Evolutionary conservation across 1,140 invertebrate genomes (phyloP).

Genomic region (Tetragnatha versicolor): DNA sequence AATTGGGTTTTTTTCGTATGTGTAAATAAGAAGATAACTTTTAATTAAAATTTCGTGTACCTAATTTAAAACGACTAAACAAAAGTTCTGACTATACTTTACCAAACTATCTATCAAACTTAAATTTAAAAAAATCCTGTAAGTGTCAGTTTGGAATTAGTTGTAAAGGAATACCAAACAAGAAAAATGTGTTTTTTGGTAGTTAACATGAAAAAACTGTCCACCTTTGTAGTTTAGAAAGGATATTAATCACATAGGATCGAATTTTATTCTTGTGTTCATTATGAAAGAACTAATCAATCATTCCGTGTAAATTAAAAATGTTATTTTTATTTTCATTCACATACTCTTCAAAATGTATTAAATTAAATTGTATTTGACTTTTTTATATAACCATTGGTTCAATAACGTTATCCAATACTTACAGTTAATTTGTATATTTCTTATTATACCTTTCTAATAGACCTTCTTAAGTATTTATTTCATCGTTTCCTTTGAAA

Average conservation of each 20-base stretch:
- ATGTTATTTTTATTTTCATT: neutral
- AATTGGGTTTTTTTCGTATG: neutral
- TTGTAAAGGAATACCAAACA: neutral
- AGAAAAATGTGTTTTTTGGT: neutral
- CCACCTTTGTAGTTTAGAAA: too few relatives aligned
- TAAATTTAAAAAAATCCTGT: too few relatives aligned
- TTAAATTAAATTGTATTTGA: too few relatives aligned
- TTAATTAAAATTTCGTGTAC: neutral
- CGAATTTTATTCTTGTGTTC: neutral
- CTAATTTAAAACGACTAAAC: neutral
- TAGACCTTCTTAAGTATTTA: too few relatives aligned
- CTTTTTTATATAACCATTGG: too few relatives aligned
- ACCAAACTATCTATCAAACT: too few relatives aligned
- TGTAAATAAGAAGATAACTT: neutral
- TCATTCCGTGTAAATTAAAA: neutral
- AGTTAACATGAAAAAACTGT: neutral
- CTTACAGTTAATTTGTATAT: too few relatives aligned
- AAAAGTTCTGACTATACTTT: neutral
- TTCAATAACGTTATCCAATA: too few relatives aligned
- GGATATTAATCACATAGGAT: too few relatives aligned
- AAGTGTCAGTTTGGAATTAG: neutral
- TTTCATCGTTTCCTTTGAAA: too few relatives aligned
- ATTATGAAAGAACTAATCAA: conserved; percentile 27
- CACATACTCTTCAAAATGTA: too few relatives aligned
- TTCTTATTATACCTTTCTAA: too few relatives aligned